These are phyloP conservation scores for Coenonympha glycerion DNA, from an alignment of 2,888 invertebrate genomes.

Conservation along the genomic window DNA sequence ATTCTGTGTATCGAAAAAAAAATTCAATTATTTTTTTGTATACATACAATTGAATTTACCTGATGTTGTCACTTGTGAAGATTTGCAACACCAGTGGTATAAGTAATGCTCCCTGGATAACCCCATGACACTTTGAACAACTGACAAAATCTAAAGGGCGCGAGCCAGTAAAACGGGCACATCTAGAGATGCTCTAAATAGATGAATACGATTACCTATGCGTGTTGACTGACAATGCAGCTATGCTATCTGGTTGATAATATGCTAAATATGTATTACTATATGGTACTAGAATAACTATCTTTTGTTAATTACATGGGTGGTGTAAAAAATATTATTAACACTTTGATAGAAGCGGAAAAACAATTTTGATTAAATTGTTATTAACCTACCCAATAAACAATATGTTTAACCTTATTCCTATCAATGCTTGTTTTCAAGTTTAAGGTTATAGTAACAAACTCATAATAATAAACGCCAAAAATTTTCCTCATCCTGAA, in stretches of 20 bases:
- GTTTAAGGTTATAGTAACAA: constrained; percentile 24
- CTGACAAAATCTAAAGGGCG: not conserved
- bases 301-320: too few relatives aligned
- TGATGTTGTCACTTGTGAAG: too few relatives aligned
- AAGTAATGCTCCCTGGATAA: too few relatives aligned
- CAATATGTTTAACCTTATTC: not conserved
- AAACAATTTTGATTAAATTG: not conserved
- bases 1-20: too few relatives aligned
- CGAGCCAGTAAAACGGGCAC: not conserved
- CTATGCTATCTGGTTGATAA: too few relatives aligned
- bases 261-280: too few relatives aligned
- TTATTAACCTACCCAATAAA: not conserved
- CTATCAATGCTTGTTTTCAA: constrained; percentile 13
- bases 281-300: too few relatives aligned
- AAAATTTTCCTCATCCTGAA: constrained; percentile 27
- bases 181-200: not conserved
- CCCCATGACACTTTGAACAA: not conserved
- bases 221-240: not conserved
- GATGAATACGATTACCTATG: not conserved
- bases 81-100: too few relatives aligned
- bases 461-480: constrained; percentile 15
- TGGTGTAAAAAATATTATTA: not conserved
- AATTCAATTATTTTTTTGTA: too few relatives aligned
- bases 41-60: too few relatives aligned
- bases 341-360: not conserved